Evolutionary conservation across 2,888 invertebrate genomes (phyloP).

Genomic region (Steinernema hermaphroditum): DNA sequence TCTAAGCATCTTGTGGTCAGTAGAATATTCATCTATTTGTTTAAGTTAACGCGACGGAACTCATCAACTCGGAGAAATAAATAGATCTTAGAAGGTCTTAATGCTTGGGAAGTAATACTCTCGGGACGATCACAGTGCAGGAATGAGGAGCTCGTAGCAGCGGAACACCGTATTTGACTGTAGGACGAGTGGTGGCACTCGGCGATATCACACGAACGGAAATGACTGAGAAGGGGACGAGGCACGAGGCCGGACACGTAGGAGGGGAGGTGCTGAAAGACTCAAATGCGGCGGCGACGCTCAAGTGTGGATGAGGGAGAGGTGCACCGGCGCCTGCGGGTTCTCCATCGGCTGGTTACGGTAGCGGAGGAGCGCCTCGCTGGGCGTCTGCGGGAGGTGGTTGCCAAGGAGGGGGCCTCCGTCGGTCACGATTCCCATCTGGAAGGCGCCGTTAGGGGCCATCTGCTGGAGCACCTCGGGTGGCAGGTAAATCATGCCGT

Average conservation of each 20-base stretch:
- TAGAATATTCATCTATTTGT: no score
- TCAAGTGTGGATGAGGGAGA: conserved; percentile 25
- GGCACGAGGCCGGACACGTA: conserved; percentile 24
- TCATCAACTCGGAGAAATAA: no score
- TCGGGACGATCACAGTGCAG: conserved; percentile 5
- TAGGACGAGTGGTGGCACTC: conserved; percentile 15
- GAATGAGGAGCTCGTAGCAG: conserved; percentile 25
- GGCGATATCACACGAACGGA: conserved; percentile 18
- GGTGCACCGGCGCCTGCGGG: conserved; percentile 8
- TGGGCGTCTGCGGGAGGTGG: conserved; percentile 10
- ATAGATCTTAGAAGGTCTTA: not conserved
- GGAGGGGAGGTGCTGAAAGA: conserved; percentile 13
- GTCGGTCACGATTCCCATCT: conserved; percentile 7
- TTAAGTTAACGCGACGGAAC: no score
- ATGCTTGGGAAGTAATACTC: conserved; percentile 20
- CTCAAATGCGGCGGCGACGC: conserved; percentile 1
- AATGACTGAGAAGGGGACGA: conserved; percentile 11
- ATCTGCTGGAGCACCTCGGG: conserved; percentile 16
- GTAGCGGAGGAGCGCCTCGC: conserved; percentile 15
- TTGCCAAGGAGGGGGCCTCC: not conserved
- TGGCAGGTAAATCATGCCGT: conserved; percentile 19
- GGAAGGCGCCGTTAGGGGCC: not conserved
- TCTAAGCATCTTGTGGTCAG: no score
- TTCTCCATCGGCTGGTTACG: conserved; percentile 22
- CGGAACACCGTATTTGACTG: conserved; percentile 19